Percentiles rank a stretch among this genome's conserved stretches.
These are phyloP conservation scores for Madoqua kirkii DNA, from an alignment of 2,113 vertebrate genomes.

Conservation along the genomic window DNA sequence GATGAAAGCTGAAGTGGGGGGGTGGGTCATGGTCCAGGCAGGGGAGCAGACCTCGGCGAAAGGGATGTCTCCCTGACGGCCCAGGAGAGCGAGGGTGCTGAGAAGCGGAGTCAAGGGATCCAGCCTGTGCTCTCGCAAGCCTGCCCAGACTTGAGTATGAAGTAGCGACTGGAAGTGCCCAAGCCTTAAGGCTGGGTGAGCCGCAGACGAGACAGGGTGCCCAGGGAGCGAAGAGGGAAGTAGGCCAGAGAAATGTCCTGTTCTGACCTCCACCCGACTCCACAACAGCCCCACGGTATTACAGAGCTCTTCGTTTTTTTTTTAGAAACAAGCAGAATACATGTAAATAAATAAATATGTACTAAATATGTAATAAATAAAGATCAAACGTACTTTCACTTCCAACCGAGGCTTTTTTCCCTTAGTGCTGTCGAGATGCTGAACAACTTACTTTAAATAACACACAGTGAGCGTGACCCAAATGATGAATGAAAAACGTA, in stretches of 20 bases:
- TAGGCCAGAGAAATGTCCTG: neutral
- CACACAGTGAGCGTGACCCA: neutral
- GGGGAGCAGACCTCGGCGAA: neutral
- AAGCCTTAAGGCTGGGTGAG: neutral
- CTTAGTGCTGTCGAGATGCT: neutral
- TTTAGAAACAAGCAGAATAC: slow-evolving; percentile 8
- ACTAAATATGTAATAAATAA: no score
- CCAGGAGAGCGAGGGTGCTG: fast-evolving
- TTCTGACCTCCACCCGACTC: neutral
- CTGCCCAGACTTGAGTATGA: neutral
- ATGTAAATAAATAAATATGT: neutral
- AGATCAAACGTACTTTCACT: neutral
- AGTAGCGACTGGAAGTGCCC: neutral
- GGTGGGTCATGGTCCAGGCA: neutral
- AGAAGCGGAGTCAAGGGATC: neutral
- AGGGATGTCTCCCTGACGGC: no score
- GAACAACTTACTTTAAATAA: neutral
- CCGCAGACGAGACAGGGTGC: neutral
- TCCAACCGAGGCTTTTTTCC: neutral
- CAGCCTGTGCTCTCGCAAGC: neutral
- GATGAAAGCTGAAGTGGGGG: neutral
- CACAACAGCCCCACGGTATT: neutral
- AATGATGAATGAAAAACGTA: slow-evolving; percentile 45
- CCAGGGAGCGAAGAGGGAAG: neutral
- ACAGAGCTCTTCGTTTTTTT: neutral